A percentile compares a stretch with the other conserved stretches of the same genome.
phyloP scores from a whole-genome alignment of 2,113 vertebrate genomes.

The Steatornis caripensis region DNA sequence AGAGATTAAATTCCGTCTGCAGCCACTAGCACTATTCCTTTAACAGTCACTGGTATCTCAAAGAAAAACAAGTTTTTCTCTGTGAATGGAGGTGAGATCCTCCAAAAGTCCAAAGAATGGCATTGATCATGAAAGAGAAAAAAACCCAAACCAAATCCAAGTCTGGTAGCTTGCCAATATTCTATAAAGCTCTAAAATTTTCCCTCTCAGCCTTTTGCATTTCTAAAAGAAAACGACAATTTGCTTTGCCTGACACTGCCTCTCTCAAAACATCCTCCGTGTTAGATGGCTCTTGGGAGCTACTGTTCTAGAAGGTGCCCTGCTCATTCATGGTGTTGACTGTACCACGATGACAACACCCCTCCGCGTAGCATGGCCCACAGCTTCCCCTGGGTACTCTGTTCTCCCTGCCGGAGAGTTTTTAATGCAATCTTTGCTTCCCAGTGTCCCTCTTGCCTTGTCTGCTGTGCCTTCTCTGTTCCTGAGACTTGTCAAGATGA shows the following conservation, averaged over 20 bases:
- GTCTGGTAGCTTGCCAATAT: background rate
- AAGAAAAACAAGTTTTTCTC: background rate
- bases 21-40: background rate
- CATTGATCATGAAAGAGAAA: background rate
- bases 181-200: background rate
- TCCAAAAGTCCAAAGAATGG: background rate
- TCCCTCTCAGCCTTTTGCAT: background rate
- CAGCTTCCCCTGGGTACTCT: background rate
- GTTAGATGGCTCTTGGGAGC: background rate
- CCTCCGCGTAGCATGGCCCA: background rate
- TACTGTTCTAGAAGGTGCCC: background rate
- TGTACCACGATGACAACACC: background rate
- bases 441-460: accelerated
- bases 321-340: background rate
- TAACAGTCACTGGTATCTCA: background rate
- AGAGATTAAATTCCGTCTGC: background rate
- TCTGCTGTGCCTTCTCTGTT: background rate
- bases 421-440: background rate
- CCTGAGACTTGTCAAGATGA: background rate
- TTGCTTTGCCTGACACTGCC: background rate
- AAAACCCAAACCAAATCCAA: background rate
- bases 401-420: background rate
- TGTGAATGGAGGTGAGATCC: background rate
- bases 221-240: background rate
- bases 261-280: background rate